Conservation (phyloP, 2,888 invertebrate species). For the Acanthococcus lagerstroemiae region DNA sequence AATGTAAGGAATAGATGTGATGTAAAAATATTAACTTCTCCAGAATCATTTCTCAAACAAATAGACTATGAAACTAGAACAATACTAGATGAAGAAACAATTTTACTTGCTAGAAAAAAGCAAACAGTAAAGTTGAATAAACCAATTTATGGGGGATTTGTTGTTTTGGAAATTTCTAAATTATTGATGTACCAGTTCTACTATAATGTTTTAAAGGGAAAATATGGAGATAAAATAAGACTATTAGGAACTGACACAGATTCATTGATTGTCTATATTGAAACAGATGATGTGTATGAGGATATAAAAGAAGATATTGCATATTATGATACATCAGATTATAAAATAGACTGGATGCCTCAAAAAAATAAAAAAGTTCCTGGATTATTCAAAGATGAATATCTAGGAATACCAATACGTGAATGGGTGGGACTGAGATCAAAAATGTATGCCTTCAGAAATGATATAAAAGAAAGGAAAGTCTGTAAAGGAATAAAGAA, state of each 20-base stretch:
- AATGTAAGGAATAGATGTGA: conserved; percentile 3
- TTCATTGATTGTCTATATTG: conserved; percentile 7
- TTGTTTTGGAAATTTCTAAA: conserved; percentile 1
- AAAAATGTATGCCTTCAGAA: conserved; percentile 19
- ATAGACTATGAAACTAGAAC: conserved; percentile 8
- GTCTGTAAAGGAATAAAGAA: conserved; percentile 17
- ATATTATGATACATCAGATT: conserved; percentile 13
- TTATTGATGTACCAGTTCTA: conserved; percentile 5
- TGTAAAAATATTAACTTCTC: conserved; percentile 10
- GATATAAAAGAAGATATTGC: conserved; percentile 9
- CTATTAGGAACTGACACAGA: conserved; percentile 13
- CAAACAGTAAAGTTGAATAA: conserved; percentile 7
- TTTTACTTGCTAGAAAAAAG: conserved; percentile 8
- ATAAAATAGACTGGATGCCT: conserved; percentile 18
- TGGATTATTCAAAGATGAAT: conserved; percentile 14
- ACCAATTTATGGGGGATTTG: conserved; percentile 12
- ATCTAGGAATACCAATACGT: conserved; percentile 13
- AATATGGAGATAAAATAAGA: conserved; percentile 15
- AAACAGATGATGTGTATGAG: conserved; percentile 1
- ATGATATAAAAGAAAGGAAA: conserved; percentile 19
- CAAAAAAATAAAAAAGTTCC: conserved; percentile 18
- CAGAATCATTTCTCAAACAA: conserved; percentile 5
- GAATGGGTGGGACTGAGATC: neutral
- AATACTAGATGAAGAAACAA: conserved; percentile 9
- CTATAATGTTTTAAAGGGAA: neutral